Evolutionary conservation across 2,888 invertebrate genomes (phyloP), one percentile per base, ranked within the genome.

Genomic region (Acronicta alni): DNA sequence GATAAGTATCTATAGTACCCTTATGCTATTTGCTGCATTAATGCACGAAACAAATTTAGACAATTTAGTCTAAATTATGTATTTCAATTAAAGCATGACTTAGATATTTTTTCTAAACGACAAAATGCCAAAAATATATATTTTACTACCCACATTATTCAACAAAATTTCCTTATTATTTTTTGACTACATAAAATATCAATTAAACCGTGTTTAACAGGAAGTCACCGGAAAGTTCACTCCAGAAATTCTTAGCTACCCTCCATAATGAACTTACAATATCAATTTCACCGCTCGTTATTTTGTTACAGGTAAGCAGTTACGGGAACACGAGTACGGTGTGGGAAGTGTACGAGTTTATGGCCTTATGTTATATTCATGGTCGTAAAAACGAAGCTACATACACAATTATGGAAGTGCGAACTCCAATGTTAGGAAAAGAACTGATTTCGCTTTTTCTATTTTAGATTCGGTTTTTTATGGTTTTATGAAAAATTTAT

Each of bases 281-380:
- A 72, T 72, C 60, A 54, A 58, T 72, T 72, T 67, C 51, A 68
- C 23, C 18, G 47, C 56, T 62, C 42, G 44, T 78, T 74, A 63
- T 69, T 65, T 79, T 70, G 69, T 79, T 78, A 42, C 78, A 78
- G 80, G 80, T 80, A 79, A 79, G 78, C 57, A 52, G 64, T 49
- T 55, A 44, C 37, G 37, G 44, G 55, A 57, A 62, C 43, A 46
- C 10, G 49, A 53, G 57, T 42, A 55, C 26, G 12, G 60, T 53
- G 71, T 64, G 60, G 69, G 67, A 62, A 59, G 61, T 61, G 57
- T 39, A 39, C 17, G 46, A 70, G 65, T 68, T 70, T 67, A 68
- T 63, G 47, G 30, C 23, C 37, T 52, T 49, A 70, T 77, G 58
- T 66, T 56, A 60, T 65, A 79, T 77, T 67, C 45, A 75, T 68